Percentiles rank a stretch among this genome's conserved stretches.
Conservation (phyloP, 2,797 vertebrate species). For the Limnodromus scolopaceus region DNA sequence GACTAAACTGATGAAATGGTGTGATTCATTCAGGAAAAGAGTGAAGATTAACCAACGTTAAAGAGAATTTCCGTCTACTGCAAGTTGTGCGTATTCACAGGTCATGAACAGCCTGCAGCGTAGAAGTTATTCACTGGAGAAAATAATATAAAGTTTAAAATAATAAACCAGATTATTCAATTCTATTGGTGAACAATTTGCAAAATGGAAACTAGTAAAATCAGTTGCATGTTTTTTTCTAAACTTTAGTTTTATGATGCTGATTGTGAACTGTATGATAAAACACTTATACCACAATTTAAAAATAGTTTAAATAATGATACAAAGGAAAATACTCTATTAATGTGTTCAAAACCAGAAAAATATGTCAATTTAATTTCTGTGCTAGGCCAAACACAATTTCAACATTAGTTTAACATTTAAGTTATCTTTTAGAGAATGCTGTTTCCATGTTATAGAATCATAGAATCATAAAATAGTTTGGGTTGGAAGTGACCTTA, state of each 20-base stretch:
- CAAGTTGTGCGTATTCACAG: neutral
- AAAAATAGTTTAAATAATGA: conserved; percentile 27
- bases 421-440: no score
- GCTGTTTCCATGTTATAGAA: no score
- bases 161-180: neutral
- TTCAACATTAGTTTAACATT: no score
- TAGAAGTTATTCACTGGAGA: neutral
- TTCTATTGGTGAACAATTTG: neutral
- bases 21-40: neutral
- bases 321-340: conserved; percentile 5
- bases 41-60: neutral
- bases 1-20: neutral
- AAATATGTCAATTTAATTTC: neutral
- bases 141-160: neutral
- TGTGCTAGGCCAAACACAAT: no score
- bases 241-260: neutral
- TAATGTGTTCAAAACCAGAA: conserved; percentile 37
- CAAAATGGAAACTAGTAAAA: neutral
- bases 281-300: neutral
- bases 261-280: neutral
- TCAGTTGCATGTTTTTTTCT: neutral
- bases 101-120: neutral
- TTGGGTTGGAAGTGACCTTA: no score
- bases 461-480: no score
- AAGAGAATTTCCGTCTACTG: neutral